These are phyloP conservation scores for Procambarus clarkii DNA, from an alignment of 1,140 invertebrate genomes.

Conservation along the genomic window DNA sequence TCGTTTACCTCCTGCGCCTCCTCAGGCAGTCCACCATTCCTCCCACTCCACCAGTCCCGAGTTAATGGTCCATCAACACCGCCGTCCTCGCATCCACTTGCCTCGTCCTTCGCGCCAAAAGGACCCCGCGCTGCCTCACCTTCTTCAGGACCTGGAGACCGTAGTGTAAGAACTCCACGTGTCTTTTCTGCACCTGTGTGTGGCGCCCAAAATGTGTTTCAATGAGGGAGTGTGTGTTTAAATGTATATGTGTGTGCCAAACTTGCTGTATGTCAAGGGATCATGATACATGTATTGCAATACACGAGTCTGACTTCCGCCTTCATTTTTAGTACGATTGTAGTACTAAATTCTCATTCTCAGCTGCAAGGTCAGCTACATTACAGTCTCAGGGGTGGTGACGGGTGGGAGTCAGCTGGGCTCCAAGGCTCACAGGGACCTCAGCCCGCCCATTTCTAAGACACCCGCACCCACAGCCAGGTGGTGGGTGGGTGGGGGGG, in stretches of 20 bases:
- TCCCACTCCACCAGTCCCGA: slow-evolving; percentile 53
- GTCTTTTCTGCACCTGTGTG: background rate
- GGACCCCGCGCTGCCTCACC: slow-evolving; percentile 53
- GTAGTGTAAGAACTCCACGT: slow-evolving; percentile 35
- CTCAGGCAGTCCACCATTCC: slow-evolving; percentile 39
- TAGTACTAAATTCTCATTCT: background rate
- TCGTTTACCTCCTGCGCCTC: slow-evolving; percentile 31
- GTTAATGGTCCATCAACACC: slow-evolving; percentile 20
- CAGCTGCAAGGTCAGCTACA: background rate
- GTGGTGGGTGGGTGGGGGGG: slow-evolving; percentile 7
- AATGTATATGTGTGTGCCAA: background rate
- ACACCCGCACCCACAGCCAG: background rate
- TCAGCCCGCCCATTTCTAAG: background rate
- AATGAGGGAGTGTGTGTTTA: too few species aligned
- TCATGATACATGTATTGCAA: background rate
- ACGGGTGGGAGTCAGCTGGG: slow-evolving; percentile 55
- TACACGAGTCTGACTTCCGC: background rate
- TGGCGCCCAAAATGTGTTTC: too few species aligned
- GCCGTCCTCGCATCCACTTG: slow-evolving; percentile 42
- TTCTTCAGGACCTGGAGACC: slow-evolving; percentile 60
- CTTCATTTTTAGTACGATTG: background rate
- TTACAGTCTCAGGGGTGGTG: slow-evolving; percentile 62
- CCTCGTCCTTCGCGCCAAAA: slow-evolving; percentile 51
- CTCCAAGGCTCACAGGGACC: slow-evolving; percentile 51
- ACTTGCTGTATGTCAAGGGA: background rate